These are phyloP conservation scores for Cinclus cinclus DNA, from an alignment of 2,113 vertebrate genomes.

Conservation along the genomic window DNA sequence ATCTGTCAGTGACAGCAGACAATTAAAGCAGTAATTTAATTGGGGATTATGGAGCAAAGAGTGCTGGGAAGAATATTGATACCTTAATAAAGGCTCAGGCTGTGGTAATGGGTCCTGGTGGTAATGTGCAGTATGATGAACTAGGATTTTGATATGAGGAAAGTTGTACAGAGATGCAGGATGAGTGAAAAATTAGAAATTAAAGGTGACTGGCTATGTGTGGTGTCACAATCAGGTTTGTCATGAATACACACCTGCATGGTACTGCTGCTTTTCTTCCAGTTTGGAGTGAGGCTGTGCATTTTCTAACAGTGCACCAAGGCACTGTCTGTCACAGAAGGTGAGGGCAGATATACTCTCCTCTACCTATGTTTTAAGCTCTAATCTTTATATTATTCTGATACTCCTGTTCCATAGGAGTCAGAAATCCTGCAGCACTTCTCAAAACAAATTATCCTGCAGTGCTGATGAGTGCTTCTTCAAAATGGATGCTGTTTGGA, in stretches of 20 bases:
- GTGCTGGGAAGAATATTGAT: conserved; percentile 57
- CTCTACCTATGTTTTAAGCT: background rate
- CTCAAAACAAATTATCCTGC: conserved; percentile 10
- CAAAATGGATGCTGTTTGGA: conserved; percentile 19
- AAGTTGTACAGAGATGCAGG: background rate
- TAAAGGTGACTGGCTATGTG: background rate
- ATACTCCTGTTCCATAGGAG: conserved; percentile 20
- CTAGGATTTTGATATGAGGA: background rate
- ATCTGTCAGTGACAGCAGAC: conserved; percentile 49
- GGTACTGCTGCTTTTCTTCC: background rate
- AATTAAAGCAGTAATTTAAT: conserved; percentile 69
- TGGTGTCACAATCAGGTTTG: background rate
- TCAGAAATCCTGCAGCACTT: conserved; percentile 14
- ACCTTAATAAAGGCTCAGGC: conserved; percentile 59
- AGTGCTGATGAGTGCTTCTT: conserved; percentile 27
- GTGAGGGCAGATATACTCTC: background rate
- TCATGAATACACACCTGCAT: background rate
- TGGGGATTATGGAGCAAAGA: conserved; percentile 39
- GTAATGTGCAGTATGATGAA: conserved; percentile 6
- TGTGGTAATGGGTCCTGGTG: conserved; percentile 46
- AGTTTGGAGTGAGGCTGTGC: background rate
- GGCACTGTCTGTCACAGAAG: background rate
- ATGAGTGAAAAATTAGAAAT: background rate
- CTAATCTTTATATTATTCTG: conserved; percentile 14
- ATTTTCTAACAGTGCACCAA: background rate